Percentiles rank a stretch among this genome's conserved stretches.
Conservation (phyloP, 2,113 vertebrate species). For the Dasyurus viverrinus region DNA sequence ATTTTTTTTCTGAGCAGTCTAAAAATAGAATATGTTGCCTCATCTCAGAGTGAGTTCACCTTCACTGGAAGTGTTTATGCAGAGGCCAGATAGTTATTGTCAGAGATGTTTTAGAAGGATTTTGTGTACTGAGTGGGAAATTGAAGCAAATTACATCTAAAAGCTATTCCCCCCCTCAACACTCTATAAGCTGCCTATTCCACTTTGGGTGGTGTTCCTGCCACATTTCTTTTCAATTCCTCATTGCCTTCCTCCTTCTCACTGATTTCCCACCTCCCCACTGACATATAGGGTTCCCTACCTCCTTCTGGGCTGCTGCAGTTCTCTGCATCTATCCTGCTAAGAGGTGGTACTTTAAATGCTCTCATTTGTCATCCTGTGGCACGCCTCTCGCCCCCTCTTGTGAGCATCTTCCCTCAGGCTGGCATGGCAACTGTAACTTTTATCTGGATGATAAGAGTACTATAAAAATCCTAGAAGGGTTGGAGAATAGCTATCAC, state of each 20-base stretch:
- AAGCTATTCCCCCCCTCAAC: background rate
- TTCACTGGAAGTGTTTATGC: background rate
- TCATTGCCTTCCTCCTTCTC: background rate
- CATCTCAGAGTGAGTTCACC: background rate
- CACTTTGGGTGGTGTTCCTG: background rate
- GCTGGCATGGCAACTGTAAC: background rate
- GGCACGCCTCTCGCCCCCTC: background rate
- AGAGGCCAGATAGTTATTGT: background rate
- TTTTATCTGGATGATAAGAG: background rate
- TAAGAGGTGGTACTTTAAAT: background rate
- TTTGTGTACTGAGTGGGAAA: background rate
- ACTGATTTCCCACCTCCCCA: background rate
- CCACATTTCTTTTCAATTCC: background rate
- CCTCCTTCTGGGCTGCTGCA: background rate
- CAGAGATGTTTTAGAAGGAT: background rate
- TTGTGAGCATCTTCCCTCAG: background rate
- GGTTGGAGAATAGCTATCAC: background rate
- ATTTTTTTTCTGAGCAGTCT: background rate
- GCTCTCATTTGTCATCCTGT: background rate
- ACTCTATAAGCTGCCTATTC: background rate
- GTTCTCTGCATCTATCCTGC: background rate
- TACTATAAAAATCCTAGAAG: background rate
- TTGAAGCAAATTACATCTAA: background rate
- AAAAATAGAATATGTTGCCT: background rate
- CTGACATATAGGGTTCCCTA: fast-evolving